phyloP scores from a whole-genome alignment of 35 echinoderm and acorn worm species.

The Eucidaris tribuloides region DNA sequence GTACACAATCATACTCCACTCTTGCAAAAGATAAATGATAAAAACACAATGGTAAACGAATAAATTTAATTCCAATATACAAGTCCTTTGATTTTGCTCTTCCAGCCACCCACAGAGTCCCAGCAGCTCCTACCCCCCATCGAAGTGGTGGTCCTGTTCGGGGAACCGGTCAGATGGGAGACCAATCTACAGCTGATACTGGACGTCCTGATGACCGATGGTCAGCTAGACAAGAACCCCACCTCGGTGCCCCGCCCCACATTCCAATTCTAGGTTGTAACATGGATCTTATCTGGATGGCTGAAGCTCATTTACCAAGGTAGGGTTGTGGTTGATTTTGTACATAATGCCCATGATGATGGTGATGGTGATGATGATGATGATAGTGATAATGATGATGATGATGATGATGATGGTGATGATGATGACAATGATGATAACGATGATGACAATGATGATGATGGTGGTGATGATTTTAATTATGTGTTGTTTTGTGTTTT shows the following conservation, averaged over 20 bases:
- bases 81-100: background rate
- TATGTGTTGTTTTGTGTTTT: no score
- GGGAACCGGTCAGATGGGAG: conserved; percentile 94
- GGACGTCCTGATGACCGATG: conserved; percentile 83
- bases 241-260: conserved; percentile 59
- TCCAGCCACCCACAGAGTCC: conserved; percentile 6
- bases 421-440: no score
- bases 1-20: no score
- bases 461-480: no score
- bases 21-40: no score
- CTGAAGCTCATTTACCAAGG: conserved; percentile 91
- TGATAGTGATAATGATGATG: background rate
- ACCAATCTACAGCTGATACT: conserved; percentile 80
- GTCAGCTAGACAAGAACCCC: conserved; percentile 37
- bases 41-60: no score
- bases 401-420: no score
- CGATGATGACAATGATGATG: no score
- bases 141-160: conserved; percentile 89
- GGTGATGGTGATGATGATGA: background rate
- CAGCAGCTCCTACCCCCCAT: conserved; percentile 58
- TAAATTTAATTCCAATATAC: no score
- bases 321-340: background rate
- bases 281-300: conserved; percentile 87
- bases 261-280: conserved; percentile 89
- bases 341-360: background rate